phyloP scores from a whole-genome alignment of 2,888 invertebrate species.

The Hypena proboscidalis region DNA sequence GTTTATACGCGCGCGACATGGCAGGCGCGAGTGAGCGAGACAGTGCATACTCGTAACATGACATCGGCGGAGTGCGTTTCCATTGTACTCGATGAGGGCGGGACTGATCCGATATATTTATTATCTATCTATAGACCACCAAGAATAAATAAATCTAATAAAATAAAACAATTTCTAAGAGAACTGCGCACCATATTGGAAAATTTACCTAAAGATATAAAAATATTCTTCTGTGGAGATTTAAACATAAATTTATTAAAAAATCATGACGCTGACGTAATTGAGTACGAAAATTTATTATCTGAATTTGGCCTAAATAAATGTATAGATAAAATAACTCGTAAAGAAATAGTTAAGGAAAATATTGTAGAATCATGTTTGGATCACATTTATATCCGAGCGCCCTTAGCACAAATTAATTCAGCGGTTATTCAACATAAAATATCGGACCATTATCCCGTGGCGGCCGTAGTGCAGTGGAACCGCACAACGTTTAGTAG shows the following conservation, averaged over 20 bases:
- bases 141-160: constrained; percentile 1
- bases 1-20: constrained; percentile 1
- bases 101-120: constrained; percentile 1
- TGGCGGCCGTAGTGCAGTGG: constrained; percentile 2
- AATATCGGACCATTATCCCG: constrained; percentile 4
- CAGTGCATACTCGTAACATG: neutral
- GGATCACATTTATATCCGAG: constrained; percentile 7
- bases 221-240: neutral
- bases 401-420: neutral
- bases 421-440: constrained; percentile 7
- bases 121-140: constrained; percentile 7
- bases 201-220: neutral
- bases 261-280: neutral
- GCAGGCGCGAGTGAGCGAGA: neutral
- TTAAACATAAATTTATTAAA: constrained; percentile 2
- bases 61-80: constrained; percentile 9
- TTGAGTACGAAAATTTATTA: neutral
- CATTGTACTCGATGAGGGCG: neutral
- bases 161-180: neutral
- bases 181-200: neutral
- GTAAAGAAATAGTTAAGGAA: constrained; percentile 5
- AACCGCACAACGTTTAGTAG: neutral
- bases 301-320: neutral
- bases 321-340: constrained; percentile 5
- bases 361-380: constrained; percentile 7